These are phyloP conservation scores for Seriola dumerili DNA, from an alignment of 2,113 vertebrate genomes.

Conservation along the genomic window DNA sequence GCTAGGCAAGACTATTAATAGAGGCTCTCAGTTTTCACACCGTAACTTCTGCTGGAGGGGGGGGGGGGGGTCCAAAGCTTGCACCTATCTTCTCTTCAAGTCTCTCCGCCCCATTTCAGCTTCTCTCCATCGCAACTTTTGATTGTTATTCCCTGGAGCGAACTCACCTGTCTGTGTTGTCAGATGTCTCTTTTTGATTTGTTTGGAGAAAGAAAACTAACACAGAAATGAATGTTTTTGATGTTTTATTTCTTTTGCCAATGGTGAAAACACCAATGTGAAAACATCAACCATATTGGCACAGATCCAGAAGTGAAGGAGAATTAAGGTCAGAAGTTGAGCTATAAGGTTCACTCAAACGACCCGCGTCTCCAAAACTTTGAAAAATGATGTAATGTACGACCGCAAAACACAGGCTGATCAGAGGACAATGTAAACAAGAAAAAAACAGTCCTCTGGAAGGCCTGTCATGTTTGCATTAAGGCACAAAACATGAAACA, in stretches of 20 bases:
- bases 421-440: conserved; percentile 34
- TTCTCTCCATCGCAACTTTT: background rate
- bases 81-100: background rate
- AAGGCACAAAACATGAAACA: conserved; percentile 42
- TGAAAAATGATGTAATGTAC: background rate
- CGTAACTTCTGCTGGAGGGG: background rate
- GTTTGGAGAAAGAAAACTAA: conserved; percentile 40
- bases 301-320: conserved; percentile 41
- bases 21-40: conserved; percentile 68
- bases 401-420: conserved; percentile 44
- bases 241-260: conserved; percentile 59
- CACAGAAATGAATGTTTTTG: conserved; percentile 21
- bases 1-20: conserved; percentile 67
- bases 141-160: background rate
- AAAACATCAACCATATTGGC: conserved; percentile 39
- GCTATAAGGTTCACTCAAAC: conserved; percentile 27
- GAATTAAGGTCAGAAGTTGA: conserved; percentile 9
- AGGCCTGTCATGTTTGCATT: conserved; percentile 17
- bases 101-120: background rate
- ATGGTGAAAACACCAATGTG: conserved; percentile 35
- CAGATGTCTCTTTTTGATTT: background rate
- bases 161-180: background rate
- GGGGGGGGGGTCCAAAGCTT: background rate
- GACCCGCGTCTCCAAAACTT: conserved; percentile 7
- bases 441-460: conserved; percentile 2